Evolutionary conservation across 2,888 invertebrate species (phyloP), one percentile per base, ranked within the genome.

Genomic region (Perizoma flavofasciatum): DNA sequence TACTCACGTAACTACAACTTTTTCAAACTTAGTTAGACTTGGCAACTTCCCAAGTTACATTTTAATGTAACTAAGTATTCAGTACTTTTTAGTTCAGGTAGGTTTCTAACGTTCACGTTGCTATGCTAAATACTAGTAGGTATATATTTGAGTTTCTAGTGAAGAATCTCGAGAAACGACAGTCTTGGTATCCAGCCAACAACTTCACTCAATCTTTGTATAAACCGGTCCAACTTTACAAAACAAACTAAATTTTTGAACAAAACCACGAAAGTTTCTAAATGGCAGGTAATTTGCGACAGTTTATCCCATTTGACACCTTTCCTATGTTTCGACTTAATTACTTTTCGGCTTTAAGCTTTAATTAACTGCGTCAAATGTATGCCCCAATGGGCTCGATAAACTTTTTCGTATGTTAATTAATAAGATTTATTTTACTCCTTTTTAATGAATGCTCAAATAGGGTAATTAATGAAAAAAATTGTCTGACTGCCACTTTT

Each of bases 241-340:
- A 45, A 56, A 53, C 22, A 32, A 53, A 32, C 49, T 41, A 10
- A 33, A 53, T n/a, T 41, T 43, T 58, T 39, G n/a, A 37, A 5
- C 4, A 56, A 54, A 52, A 49, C 50, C 33, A 49, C 47, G 39
- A 43, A 55, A 40, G 11, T 49, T 52, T 43, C 43, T 40, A 55
- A 43, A 41, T 32, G 22, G 43, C 47, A 53, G 57, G 46, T 63
- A 63, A 58, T 58, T 61, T 55, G 47, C 35, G 62, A 57, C 65
- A 61, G 54, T 72, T 68, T 68, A 63, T 66, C 65, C 59, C 59
- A 63, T 51, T 62, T 62, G 35, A 69, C 68, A 66, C 75, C 69
- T 69, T 49, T 68, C 47, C 45, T 64, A 45, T 69, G 71, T 76
- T 53, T 50, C 8, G 40, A 35, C 45, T 61, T 70, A 72, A 73